Evolutionary conservation across 2,888 invertebrate species (phyloP), one percentile per base, ranked within the genome.

Genomic region (Baccha elongata): DNA sequence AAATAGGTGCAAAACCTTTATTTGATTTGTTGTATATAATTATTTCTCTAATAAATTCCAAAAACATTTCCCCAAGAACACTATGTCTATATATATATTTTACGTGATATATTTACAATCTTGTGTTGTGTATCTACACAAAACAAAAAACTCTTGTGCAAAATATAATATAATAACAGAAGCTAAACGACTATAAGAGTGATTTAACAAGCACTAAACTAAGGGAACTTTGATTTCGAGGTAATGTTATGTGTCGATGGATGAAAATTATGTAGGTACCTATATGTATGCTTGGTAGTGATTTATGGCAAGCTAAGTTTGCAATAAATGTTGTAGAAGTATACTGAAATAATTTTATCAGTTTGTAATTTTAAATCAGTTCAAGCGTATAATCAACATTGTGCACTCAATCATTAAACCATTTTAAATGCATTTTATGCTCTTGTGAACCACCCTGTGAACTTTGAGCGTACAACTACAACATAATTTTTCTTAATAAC

Each of bases 351-450:
- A n/a, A n/a, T n/a, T n/a, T n/a, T n/a, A n/a, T n/a, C n/a, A 37
- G 11, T 37, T 37, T 37, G n/a, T 13, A 37, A 37, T 15, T 15
- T 8, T 15, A 15, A 37, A 3, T 55, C 1, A 2, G 13, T 21
- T 55, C 21, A 37, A 55, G 55, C 23, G 10, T 13, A n/a, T 37
- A 21, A 35, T 37, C 15, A 40, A 53, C 19, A 23, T 55, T 5
- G 23, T 23, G 23, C 23, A 58, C 21, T 13, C 7, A 53, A 53
- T 19, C 8, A 37, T 35, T 35, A 53, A 53, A n/a, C 19, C 19
- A 53, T 35, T 21, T 35, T 35, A 58, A 58, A 13, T 58, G 55
- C 55, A 55, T 55, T 55, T 21, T 3, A 19, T 2, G 5, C 21
- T 37, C 13, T 55, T 55, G 21, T 55, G n/a, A 55, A 15, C 15